Evolutionary conservation across 2,888 invertebrate genomes (phyloP).

Genomic region (Caprella mutica): DNA sequence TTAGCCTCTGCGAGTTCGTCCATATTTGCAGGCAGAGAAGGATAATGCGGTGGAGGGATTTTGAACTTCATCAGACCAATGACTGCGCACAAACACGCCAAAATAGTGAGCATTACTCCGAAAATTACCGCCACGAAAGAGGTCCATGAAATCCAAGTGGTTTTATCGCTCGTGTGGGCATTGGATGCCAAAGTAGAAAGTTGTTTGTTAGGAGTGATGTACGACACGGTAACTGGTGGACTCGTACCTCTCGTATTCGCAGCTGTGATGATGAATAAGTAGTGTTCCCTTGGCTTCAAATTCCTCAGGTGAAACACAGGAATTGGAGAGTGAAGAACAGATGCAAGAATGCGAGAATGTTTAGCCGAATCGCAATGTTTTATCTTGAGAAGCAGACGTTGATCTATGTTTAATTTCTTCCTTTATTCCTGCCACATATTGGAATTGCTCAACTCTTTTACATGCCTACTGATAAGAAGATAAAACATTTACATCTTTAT

Average conservation of each 20-base stretch:
- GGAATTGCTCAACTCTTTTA: too few relatives aligned
- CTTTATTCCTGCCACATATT: too few relatives aligned
- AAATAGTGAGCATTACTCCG: constrained; percentile 3
- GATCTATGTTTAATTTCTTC: too few relatives aligned
- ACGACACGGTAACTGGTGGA: constrained; percentile 10
- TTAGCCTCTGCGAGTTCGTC: too few relatives aligned
- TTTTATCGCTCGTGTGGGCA: constrained; percentile 1
- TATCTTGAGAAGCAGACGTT: too few relatives aligned
- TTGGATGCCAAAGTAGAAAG: not conserved
- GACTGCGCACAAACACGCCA: constrained; percentile 3
- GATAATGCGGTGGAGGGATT: too few relatives aligned
- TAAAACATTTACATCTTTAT: too few relatives aligned
- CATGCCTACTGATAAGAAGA: too few relatives aligned
- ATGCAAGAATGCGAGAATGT: constrained; percentile 12
- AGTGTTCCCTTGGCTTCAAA: constrained; percentile 10
- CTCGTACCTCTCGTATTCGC: constrained; percentile 12
- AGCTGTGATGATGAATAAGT: constrained; percentile 11
- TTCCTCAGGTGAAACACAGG: constrained; percentile 8
- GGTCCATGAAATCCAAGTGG: constrained; percentile 5
- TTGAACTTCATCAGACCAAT: constrained; percentile 8
- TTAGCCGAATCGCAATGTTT: too few relatives aligned
- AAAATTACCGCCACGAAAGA: constrained; percentile 9
- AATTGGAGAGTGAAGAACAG: constrained; percentile 9
- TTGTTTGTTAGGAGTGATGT: constrained; percentile 9
- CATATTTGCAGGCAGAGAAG: too few relatives aligned